Evolutionary conservation across 2,113 vertebrate species (phyloP).

Genomic region (Clarias magur): DNA sequence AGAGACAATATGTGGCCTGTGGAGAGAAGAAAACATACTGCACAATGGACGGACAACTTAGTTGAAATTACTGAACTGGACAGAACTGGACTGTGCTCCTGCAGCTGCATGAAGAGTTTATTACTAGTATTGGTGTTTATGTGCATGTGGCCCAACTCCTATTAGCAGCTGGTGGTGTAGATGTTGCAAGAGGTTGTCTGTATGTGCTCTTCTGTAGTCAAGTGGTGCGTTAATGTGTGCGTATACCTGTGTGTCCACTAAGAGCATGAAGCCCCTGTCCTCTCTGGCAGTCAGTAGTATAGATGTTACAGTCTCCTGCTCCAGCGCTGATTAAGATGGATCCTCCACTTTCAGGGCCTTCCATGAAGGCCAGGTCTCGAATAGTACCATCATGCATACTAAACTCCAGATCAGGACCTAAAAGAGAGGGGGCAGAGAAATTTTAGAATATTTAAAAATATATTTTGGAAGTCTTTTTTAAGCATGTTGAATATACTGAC

Average conservation of each 20-base stretch:
- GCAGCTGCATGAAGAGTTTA: not conserved
- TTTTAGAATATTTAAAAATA: no score
- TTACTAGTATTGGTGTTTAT: not conserved
- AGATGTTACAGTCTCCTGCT: conserved; percentile 94
- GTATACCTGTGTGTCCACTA: conserved; percentile 79
- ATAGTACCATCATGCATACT: conserved; percentile 86
- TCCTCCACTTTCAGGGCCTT: conserved; percentile 95
- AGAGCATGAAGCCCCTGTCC: conserved; percentile 92
- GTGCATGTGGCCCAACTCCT: not conserved
- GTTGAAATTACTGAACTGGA: not conserved
- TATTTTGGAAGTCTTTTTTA: not conserved
- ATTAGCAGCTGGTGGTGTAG: not conserved
- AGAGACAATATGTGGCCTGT: conserved; percentile 96
- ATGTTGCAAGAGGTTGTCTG: not conserved
- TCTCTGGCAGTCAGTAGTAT: conserved; percentile 95
- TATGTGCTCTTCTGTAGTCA: not conserved
- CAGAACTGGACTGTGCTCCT: not conserved
- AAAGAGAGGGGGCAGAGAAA: not conserved
- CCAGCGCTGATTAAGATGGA: conserved; percentile 97
- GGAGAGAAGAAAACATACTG: conserved; percentile 11
- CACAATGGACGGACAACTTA: not conserved
- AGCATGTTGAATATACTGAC: not conserved
- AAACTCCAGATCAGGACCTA: conserved; percentile 85
- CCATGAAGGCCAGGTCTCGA: conserved; percentile 97
- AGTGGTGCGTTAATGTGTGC: not conserved